These are phyloP conservation scores for Lytechinus pictus DNA, from an alignment of 35 echinoderm and acorn worm genomes.

Conservation along the genomic window DNA sequence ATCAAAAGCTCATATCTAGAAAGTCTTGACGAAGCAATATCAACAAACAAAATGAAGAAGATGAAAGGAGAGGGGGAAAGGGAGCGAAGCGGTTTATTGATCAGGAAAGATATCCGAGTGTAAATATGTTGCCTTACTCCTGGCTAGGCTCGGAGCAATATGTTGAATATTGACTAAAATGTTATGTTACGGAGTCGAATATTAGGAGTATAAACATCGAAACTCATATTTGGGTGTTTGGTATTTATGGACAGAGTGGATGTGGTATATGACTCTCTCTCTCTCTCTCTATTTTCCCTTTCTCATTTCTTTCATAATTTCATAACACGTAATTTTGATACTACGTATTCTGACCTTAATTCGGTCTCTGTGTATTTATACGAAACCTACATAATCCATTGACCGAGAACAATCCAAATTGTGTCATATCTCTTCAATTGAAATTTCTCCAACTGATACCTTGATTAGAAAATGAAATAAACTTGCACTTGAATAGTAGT, in stretches of 20 bases:
- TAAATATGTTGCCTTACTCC: background rate
- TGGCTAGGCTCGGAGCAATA: background rate
- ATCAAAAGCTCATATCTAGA: constrained; percentile 5
- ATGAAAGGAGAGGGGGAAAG: no score
- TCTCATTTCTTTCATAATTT: no score
- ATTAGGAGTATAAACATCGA: background rate
- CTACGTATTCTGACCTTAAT: no score
- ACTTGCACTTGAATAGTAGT: no score
- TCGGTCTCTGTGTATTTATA: no score
- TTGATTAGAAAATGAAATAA: no score
- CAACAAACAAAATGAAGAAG: no score
- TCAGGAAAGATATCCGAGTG: background rate
- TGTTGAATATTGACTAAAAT: background rate
- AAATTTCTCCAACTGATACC: no score
- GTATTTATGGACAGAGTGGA: background rate
- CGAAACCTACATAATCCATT: no score
- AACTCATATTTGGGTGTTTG: background rate
- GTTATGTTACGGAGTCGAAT: background rate
- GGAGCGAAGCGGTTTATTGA: background rate
- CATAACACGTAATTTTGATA: no score
- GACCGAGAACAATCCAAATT: no score
- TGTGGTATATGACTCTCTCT: background rate
- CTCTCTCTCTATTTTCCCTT: background rate
- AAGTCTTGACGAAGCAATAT: background rate
- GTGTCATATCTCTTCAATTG: no score